A percentile compares a stretch with the other conserved stretches of the same genome.
Evolutionary conservation across 2,888 invertebrate species (phyloP).

Genomic region (Tiphia femorata): DNA sequence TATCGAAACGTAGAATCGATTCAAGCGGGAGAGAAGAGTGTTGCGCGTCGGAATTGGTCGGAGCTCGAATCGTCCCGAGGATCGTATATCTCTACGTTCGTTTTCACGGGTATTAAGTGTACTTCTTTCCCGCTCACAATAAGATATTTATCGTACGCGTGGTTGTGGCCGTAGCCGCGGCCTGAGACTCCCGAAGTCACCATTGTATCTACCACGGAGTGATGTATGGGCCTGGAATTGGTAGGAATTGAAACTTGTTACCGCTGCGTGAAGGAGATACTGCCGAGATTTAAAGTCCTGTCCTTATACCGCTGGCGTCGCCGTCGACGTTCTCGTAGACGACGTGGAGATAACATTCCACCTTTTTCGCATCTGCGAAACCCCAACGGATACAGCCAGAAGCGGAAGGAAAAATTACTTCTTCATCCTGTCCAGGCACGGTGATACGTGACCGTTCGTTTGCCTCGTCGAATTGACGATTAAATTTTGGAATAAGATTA

Average conservation of each 20-base stretch:
- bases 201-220: conserved; percentile 65
- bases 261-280: conserved; percentile 58
- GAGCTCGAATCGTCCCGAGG: no score
- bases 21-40: no score
- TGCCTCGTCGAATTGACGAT: no score
- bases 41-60: not conserved
- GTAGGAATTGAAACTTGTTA: conserved; percentile 68
- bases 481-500: not conserved
- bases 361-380: conserved; percentile 37
- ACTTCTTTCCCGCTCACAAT: conserved; percentile 58
- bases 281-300: conserved; percentile 61
- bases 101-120: conserved; percentile 46
- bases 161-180: conserved; percentile 51
- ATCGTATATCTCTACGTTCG: conserved; percentile 31
- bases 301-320: conserved; percentile 51
- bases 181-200: conserved; percentile 55
- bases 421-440: no score
- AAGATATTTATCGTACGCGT: conserved; percentile 64
- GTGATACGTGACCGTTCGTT: no score
- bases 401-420: no score
- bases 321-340: conserved; percentile 21
- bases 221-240: conserved; percentile 66
- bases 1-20: no score
- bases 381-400: conserved; percentile 22
- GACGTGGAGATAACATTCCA: conserved; percentile 52